These are phyloP conservation scores for Chiroxiphia lanceolata DNA, from an alignment of 2,797 vertebrate species.

Conservation along the genomic window DNA sequence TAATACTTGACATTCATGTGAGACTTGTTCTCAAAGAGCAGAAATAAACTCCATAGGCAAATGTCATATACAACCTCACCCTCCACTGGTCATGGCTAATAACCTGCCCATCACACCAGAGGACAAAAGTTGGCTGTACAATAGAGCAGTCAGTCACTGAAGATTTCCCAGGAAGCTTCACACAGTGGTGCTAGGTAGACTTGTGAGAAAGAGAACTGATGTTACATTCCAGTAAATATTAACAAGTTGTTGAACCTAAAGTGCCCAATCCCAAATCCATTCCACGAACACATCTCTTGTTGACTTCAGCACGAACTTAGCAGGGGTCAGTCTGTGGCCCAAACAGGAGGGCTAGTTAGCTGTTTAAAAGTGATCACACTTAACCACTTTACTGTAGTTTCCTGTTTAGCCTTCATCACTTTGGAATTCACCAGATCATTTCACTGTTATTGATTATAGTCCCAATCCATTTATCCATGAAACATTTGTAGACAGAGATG, in stretches of 20 bases:
- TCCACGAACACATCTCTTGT: background rate
- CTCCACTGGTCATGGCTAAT: background rate
- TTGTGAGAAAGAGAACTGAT: background rate
- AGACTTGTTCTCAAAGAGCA: slow-evolving; percentile 14
- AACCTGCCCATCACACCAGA: slow-evolving; percentile 5
- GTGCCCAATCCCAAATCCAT: background rate
- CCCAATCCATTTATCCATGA: background rate
- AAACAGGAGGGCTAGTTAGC: background rate
- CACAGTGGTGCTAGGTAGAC: background rate
- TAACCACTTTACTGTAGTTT: background rate
- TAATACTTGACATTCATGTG: background rate
- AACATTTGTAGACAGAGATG: background rate
- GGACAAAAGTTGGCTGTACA: slow-evolving; percentile 21
- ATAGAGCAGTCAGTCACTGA: background rate
- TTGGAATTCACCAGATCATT: background rate
- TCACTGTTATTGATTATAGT: background rate
- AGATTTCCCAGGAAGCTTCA: slow-evolving; percentile 15
- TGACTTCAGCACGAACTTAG: background rate
- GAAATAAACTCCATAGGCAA: slow-evolving; percentile 2
- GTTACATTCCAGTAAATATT: background rate
- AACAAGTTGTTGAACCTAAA: background rate
- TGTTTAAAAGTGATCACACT: background rate
- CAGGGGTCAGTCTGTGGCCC: background rate
- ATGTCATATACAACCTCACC: background rate
- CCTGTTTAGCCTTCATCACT: background rate